A percentile compares a stretch with the other conserved stretches of the same genome.
phyloP scores from a whole-genome alignment of 1,140 invertebrate species.

The Coenobita brevimanus region DNA sequence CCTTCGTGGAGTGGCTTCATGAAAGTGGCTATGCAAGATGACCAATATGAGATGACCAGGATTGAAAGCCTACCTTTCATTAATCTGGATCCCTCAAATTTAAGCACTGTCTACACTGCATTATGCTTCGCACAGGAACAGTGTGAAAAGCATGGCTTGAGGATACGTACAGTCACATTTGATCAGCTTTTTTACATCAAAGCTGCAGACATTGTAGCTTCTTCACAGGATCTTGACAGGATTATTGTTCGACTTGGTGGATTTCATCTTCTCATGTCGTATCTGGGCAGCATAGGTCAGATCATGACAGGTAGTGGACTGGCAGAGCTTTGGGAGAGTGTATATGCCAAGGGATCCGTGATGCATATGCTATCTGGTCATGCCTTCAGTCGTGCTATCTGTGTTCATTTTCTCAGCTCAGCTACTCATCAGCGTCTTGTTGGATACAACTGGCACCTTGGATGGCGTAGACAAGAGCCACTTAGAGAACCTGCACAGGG shows the following conservation, averaged over 20 bases:
- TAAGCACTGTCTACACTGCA: too few relatives aligned
- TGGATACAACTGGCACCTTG: background rate
- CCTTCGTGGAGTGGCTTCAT: too few relatives aligned
- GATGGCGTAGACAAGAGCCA: background rate
- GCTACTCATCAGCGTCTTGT: background rate
- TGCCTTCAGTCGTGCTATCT: background rate
- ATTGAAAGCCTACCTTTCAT: too few relatives aligned
- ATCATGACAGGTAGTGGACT: constrained; percentile 19
- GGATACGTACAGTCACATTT: too few relatives aligned
- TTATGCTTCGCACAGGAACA: too few relatives aligned
- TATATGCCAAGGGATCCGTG: background rate
- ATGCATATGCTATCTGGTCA: background rate
- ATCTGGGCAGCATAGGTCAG: constrained; percentile 20
- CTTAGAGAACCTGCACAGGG: background rate
- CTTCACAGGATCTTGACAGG: background rate
- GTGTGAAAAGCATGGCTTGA: too few relatives aligned
- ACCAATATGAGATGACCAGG: too few relatives aligned
- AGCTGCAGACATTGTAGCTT: background rate
- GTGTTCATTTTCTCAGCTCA: constrained; percentile 8
- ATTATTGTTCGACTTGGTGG: constrained; percentile 22
- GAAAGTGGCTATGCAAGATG: too few relatives aligned
- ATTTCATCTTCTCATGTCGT: constrained; percentile 29
- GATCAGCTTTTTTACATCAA: too few relatives aligned
- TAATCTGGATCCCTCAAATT: too few relatives aligned
- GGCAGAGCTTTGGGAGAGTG: background rate